phyloP scores from a whole-genome alignment of 2,888 invertebrate genomes.

The Drosophila aldrichi region DNA sequence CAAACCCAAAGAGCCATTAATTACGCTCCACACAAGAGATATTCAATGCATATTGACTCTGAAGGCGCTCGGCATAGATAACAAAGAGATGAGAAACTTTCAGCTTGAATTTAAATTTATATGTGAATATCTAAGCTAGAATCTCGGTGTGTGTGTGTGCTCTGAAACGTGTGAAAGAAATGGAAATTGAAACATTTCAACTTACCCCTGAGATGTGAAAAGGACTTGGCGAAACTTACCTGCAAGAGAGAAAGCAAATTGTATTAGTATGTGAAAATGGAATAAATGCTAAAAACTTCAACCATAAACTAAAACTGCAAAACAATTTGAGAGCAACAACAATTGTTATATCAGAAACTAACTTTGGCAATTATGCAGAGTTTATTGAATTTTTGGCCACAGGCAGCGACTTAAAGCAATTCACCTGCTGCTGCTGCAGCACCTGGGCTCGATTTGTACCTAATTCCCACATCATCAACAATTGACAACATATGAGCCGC shows the following conservation, averaged over 20 bases:
- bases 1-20: slow-evolving; percentile 18
- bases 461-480: slow-evolving; percentile 80
- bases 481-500: slow-evolving; percentile 74
- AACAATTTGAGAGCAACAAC: background rate
- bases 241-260: slow-evolving; percentile 31
- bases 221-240: slow-evolving; percentile 32
- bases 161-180: background rate
- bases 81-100: background rate
- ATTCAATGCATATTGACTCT: background rate
- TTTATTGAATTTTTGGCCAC: slow-evolving; percentile 5
- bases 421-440: background rate
- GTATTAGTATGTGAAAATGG: slow-evolving; percentile 10
- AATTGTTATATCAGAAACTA: slow-evolving; percentile 1
- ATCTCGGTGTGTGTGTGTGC: background rate
- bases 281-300: slow-evolving; percentile 2
- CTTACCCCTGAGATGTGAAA: slow-evolving; percentile 6
- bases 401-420: slow-evolving; percentile 30
- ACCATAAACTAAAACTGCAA: background rate
- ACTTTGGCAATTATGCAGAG: slow-evolving; percentile 15
- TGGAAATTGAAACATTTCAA: slow-evolving; percentile 4
- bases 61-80: background rate
- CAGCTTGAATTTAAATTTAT: background rate
- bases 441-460: slow-evolving; percentile 50
- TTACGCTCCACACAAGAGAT: slow-evolving; percentile 4
- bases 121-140: background rate